These are phyloP conservation scores for Drosophila pseudotakahashii DNA, from an alignment of 2,888 invertebrate species.

Conservation along the genomic window DNA sequence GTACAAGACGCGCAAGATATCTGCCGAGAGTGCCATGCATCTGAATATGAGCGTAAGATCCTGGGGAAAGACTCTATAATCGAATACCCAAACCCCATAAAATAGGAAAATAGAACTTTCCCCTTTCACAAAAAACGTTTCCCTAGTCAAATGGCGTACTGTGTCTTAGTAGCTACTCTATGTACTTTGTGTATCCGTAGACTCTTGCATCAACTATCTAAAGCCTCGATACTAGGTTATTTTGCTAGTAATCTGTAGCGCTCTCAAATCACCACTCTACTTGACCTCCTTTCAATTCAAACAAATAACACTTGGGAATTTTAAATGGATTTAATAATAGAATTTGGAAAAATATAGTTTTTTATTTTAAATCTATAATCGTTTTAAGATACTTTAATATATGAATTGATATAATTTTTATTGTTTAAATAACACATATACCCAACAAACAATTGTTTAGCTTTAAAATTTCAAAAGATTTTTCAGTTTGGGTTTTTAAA, in stretches of 20 bases:
- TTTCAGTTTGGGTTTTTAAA: too few species aligned
- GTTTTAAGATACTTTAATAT: too few species aligned
- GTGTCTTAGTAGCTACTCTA: conserved; percentile 38
- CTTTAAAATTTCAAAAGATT: too few species aligned
- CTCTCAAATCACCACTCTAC: not conserved
- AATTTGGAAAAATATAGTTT: not conserved
- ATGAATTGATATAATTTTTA: too few species aligned
- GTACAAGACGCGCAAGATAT: conserved; percentile 85
- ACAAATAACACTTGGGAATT: not conserved
- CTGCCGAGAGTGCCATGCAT: conserved; percentile 85
- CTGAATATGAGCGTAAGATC: conserved; percentile 83
- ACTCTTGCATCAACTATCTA: conserved; percentile 13
- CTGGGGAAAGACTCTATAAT: not conserved
- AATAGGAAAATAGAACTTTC: not conserved
- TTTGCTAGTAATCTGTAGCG: conserved; percentile 1
- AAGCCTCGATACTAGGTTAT: conserved; percentile 13
- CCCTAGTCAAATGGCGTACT: conserved; percentile 26
- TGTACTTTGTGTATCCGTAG: conserved; percentile 34
- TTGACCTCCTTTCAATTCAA: not conserved
- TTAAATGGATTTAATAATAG: not conserved
- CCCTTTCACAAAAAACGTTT: conserved; percentile 7
- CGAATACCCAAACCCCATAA: not conserved
- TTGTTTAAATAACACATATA: too few species aligned
- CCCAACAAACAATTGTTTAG: too few species aligned
- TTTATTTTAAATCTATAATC: not conserved